Conservation (phyloP, 2,797 vertebrate species). For the Enteromius anoplus region DNA sequence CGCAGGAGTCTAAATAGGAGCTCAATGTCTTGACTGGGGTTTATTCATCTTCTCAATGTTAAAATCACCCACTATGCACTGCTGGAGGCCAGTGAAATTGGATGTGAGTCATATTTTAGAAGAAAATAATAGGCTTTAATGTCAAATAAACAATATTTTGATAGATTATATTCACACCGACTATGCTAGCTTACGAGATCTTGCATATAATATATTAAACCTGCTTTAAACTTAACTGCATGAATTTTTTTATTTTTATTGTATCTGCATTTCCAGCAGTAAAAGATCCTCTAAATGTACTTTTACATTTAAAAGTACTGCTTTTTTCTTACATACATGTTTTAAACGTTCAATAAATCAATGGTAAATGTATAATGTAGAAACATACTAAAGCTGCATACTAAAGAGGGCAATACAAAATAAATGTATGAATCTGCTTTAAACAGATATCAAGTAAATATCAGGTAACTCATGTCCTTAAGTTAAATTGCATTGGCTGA, state of each 20-base stretch:
- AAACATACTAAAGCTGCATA: neutral
- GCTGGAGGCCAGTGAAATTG: slow-evolving; percentile 11
- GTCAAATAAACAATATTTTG: slow-evolving; percentile 13
- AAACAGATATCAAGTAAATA: slow-evolving; percentile 8
- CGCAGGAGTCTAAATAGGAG: slow-evolving; percentile 16
- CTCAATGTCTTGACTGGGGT: slow-evolving; percentile 25
- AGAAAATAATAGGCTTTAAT: slow-evolving; percentile 6
- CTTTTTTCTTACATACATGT: neutral
- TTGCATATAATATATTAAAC: neutral
- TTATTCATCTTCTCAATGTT: slow-evolving; percentile 31
- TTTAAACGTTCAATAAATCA: neutral
- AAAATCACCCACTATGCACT: slow-evolving; percentile 20
- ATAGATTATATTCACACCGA: neutral
- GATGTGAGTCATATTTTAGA: slow-evolving; percentile 12
- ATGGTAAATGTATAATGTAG: neutral
- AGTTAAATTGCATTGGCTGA: neutral
- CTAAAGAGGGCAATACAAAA: neutral
- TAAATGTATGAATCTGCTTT: neutral
- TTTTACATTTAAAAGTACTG: neutral
- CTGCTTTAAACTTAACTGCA: neutral
- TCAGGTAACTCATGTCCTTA: neutral
- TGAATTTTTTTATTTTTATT: neutral
- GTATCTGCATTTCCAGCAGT: neutral
- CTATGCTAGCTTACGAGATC: neutral
- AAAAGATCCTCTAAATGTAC: neutral